Evolutionary conservation across 2,797 vertebrate species (phyloP).

Genomic region (Babyrousa celebensis): DNA sequence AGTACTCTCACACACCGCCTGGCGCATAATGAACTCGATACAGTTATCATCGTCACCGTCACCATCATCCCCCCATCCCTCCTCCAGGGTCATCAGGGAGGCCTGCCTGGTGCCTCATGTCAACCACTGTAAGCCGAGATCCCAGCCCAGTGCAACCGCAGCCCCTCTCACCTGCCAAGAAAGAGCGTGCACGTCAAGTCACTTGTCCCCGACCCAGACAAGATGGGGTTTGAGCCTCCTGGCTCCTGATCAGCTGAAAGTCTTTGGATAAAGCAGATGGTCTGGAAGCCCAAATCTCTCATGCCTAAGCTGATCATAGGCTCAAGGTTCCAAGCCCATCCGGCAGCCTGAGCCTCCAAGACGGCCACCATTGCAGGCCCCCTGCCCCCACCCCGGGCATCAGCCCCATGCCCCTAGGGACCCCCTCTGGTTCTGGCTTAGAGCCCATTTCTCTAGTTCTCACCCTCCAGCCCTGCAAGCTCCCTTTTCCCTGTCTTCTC

Average conservation of each 20-base stretch:
- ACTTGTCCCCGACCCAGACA: neutral
- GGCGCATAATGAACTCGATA: neutral
- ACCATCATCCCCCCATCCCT: neutral
- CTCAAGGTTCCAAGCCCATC: constrained; percentile 87
- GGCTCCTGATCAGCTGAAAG: constrained; percentile 57
- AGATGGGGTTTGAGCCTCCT: neutral
- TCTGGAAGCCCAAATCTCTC: constrained; percentile 85
- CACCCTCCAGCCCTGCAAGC: neutral
- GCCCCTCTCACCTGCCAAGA: constrained; percentile 77
- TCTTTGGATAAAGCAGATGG: constrained; percentile 78
- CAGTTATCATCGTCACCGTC: neutral
- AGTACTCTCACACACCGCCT: neutral
- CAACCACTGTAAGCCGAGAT: neutral
- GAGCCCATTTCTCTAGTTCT: neutral
- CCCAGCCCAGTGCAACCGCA: neutral
- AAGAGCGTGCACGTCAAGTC: neutral
- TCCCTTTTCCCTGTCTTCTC: neutral
- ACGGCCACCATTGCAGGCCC: neutral
- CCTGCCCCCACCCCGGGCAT: neutral
- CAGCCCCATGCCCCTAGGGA: neutral
- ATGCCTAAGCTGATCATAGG: constrained; percentile 90
- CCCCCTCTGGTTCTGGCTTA: too few species aligned
- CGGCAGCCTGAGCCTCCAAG: constrained; percentile 65
- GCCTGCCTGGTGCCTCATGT: neutral
- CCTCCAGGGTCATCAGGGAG: neutral